Evolutionary conservation across 2,113 vertebrate species (phyloP).

Genomic region (Penelope pileata): DNA sequence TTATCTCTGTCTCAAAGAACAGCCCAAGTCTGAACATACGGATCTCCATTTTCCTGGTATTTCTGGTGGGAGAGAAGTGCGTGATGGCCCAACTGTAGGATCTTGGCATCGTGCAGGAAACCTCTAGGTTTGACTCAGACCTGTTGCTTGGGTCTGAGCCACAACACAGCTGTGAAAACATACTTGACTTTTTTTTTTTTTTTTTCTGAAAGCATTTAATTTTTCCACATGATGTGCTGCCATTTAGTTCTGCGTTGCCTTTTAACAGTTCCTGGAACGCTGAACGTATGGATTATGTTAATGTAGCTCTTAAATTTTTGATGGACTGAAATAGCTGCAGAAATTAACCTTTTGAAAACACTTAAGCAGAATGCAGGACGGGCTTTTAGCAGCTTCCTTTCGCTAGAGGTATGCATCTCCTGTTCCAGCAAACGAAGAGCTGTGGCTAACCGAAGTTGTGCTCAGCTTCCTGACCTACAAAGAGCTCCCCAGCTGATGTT

Average conservation of each 20-base stretch:
- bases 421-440: slow-evolving; percentile 10
- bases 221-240: background rate
- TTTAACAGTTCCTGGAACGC: slow-evolving; percentile 47
- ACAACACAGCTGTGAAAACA: background rate
- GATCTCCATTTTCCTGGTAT: background rate
- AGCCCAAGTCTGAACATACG: background rate
- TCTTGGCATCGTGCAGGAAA: background rate
- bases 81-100: background rate
- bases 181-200: slow-evolving; percentile 7
- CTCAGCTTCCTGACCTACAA: background rate
- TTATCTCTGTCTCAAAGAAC: background rate
- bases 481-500: background rate
- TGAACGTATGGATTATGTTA: slow-evolving; percentile 57
- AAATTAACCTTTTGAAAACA: slow-evolving; percentile 58
- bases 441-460: background rate
- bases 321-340: slow-evolving; percentile 45
- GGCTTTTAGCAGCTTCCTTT: slow-evolving; percentile 25
- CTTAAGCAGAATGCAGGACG: background rate
- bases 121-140: background rate
- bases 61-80: background rate
- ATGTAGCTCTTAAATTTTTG: slow-evolving; percentile 57
- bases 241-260: background rate
- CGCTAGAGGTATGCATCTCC: background rate
- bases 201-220: slow-evolving; percentile 14
- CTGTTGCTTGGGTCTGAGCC: background rate